Evolutionary conservation across 2,113 vertebrate genomes (phyloP).

Genomic region (Nothobranchius furzeri): DNA sequence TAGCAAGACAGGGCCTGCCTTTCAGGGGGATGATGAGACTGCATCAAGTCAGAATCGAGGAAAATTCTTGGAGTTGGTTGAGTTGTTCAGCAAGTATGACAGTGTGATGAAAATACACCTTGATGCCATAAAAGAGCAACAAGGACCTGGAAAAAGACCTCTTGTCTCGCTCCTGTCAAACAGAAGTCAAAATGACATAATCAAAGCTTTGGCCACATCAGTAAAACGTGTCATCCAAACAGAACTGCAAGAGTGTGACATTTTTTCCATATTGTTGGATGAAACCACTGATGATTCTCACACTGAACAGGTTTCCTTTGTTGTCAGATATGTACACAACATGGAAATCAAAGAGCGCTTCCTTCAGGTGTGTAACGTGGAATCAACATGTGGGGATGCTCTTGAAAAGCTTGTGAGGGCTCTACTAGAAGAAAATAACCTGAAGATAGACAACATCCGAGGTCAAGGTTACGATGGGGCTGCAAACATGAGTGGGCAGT

Average conservation of each 20-base stretch:
- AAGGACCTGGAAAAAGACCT: neutral
- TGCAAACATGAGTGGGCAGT: too few relatives aligned
- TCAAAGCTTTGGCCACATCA: neutral
- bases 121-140: neutral
- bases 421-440: too few relatives aligned
- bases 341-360: too few relatives aligned
- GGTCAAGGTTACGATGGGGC: too few relatives aligned
- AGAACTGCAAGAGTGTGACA: neutral
- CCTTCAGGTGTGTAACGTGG: too few relatives aligned
- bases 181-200: slow-evolving; percentile 1
- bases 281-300: too few relatives aligned
- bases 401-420: too few relatives aligned
- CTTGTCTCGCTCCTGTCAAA: slow-evolving; percentile 1
- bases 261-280: neutral
- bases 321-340: too few relatives aligned
- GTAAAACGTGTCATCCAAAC: neutral
- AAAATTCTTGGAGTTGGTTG: neutral
- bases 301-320: too few relatives aligned
- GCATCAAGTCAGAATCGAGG: neutral
- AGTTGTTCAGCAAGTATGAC: slow-evolving; percentile 8
- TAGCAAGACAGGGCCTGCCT: slow-evolving; percentile 4
- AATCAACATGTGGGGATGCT: too few relatives aligned
- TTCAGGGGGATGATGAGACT: slow-evolving; percentile 1
- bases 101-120: slow-evolving; percentile 10
- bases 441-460: too few relatives aligned